Base-by-base conservation (phyloP, 2,888 invertebrate genomes). In the Neoaliturus tenellus region DNA sequence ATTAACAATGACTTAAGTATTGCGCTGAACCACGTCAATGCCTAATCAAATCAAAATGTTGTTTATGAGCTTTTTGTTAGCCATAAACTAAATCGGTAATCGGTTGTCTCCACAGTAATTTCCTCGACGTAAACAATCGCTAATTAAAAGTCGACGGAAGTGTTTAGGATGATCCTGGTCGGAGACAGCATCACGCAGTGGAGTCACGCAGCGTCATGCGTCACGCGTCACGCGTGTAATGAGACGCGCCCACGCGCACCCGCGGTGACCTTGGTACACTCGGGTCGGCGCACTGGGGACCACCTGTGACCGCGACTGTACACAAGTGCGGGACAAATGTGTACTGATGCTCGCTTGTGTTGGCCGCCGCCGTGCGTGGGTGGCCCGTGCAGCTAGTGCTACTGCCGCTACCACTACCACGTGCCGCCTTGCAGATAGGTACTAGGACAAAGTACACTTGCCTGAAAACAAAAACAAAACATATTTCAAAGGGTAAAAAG, bases 221-320 rank as follows among this genome's bases (percentile, higher is more conserved):
- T 17, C 8, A 4, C 4, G 67, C 31, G 67, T 67, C 31, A 31
- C 31, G 31, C 33, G 67, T 33, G 31, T 20, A 39, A 39, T 35
- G 14, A 35, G 35, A 39, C 69, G 28, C 69, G 6, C 31, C 39
- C 69, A 69, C 69, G 39, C 69, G 69, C 67, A 31, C 10, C 8
- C 23, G n/a, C 33, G 69, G 69, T 39, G 69, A 69, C 69, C 69
- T 69, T 69, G 69, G 39, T 69, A 69, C 69, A 69, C 35, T 35
- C 69, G 35, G 69, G 69, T 69, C 69, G 17, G 39, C 39, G 69
- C 39, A 39, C 69, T 39, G 14, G 8, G 31, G 69, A 69, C 69
- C 69, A 69, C 69, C 69, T 69, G 69, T 69, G 6, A 25, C 20
- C 20, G 6, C 20, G 69, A 69, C 69, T 69, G 69, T 69, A 69